Base-by-base conservation (phyloP, 1,140 invertebrate genomes). In the Pararge aegeria region DNA sequence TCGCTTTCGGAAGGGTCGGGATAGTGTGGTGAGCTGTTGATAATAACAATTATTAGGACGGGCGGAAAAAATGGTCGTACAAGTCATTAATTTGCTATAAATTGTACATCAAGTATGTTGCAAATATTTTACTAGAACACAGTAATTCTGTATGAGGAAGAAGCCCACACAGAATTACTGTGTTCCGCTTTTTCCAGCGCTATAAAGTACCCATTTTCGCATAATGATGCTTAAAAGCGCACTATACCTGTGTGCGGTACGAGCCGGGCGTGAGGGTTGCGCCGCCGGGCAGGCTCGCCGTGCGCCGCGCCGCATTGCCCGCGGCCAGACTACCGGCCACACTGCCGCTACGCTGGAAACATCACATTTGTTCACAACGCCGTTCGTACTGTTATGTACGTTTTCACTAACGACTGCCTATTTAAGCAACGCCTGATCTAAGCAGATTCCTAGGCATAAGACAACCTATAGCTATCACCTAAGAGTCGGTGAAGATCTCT, bases 261-360 rank as follows among this genome's bases (percentile, higher is more conserved):
- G 73, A 64, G 5, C 91, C 91, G 21, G 92, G 87, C 0, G 92
- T 92, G 57, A 93, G 83, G 1, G 92, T 92, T 40, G 92, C 91
- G 13, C 92, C 92, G 34, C 92, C 90, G 7, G 91, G 91, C 59
- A 92, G 76, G 55, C 70, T 83, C 50, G 89, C 65, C 0, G 85
- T 68, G 30, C 85, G 77, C 0, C 83, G 74, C 1, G 66, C 27
- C 4, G 64, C 42, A 44, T 52, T 56, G 49, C 64, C 58, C 0
- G 65, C 34, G 6, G 62, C 42, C 10, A 57, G 46, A 27, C 55
- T 64, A 19, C 37, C 44, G 2, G 42, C 24, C 12, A 55, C 40
- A 20, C 50, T 48, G 55, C 55, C 51, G 57, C n/a, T 42, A 44
- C 54, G 48, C 64, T 60, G 58, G 13, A 7, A 27, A 27, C 1